These are phyloP conservation scores for Automeris io DNA, from an alignment of 2,888 invertebrate genomes.

Conservation along the genomic window DNA sequence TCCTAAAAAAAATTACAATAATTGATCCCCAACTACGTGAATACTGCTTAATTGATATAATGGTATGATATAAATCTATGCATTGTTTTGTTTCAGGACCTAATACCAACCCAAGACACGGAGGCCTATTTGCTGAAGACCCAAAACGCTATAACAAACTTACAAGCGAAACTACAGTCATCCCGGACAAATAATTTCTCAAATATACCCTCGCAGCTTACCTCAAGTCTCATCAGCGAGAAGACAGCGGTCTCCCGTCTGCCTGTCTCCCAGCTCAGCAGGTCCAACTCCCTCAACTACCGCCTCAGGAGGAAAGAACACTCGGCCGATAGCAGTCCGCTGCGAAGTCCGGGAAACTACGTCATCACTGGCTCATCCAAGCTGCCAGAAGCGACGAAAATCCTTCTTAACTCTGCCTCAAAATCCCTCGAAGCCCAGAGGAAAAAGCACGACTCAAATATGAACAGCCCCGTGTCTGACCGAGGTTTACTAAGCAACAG, in stretches of 20 bases:
- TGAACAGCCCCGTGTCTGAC: constrained; percentile 66
- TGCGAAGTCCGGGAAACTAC: constrained; percentile 65
- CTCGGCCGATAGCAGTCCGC: constrained; percentile 58
- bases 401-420: constrained; percentile 53
- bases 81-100: constrained; percentile 59
- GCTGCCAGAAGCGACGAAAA: constrained; percentile 47
- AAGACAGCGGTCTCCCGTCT: constrained; percentile 63
- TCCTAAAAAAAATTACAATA: too few species aligned
- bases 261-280: constrained; percentile 62
- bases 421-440: constrained; percentile 59
- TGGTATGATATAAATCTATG: too few species aligned
- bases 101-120: constrained; percentile 69
- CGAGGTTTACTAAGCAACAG: constrained; percentile 53
- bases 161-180: constrained; percentile 76
- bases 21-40: too few species aligned
- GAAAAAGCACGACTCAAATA: constrained; percentile 45
- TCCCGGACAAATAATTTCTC: constrained; percentile 44
- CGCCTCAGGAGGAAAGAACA: constrained; percentile 55
- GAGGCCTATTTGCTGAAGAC: constrained; percentile 77
- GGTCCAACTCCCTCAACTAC: constrained; percentile 70
- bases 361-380: constrained; percentile 65
- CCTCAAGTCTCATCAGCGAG: constrained; percentile 63
- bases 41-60: too few species aligned
- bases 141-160: constrained; percentile 78
- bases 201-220: constrained; percentile 53